Conservation (phyloP, 2,113 vertebrate species). For the Brachirus orientalis region DNA sequence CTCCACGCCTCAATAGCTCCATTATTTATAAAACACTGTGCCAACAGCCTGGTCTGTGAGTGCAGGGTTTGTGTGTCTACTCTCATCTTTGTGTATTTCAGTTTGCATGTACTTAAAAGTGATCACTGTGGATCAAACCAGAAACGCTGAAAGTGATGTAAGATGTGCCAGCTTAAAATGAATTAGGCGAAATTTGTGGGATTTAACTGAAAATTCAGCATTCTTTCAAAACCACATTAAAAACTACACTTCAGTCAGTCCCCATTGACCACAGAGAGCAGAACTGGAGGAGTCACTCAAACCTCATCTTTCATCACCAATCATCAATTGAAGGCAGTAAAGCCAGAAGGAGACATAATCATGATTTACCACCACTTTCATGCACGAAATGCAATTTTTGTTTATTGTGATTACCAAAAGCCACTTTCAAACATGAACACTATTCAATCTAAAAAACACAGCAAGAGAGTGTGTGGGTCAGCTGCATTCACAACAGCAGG, state of each 20-base stretch:
- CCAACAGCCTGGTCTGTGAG: slow-evolving; percentile 37
- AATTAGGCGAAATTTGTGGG: background rate
- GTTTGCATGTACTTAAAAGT: slow-evolving; percentile 16
- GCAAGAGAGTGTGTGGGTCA: no score
- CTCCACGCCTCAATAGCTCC: slow-evolving; percentile 61
- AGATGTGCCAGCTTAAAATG: background rate
- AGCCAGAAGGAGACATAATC: background rate
- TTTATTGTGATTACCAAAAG: no score
- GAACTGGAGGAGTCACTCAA: background rate
- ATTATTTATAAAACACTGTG: slow-evolving; percentile 70
- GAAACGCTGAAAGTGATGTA: background rate
- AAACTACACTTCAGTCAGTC: slow-evolving; percentile 7
- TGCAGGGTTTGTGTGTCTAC: slow-evolving; percentile 22
- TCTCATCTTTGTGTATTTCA: slow-evolving; percentile 16
- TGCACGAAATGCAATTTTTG: background rate
- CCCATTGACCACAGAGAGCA: background rate
- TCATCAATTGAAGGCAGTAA: background rate
- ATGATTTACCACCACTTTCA: background rate
- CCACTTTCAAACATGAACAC: background rate
- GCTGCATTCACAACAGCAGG: no score
- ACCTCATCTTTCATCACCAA: background rate
- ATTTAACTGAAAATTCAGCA: background rate
- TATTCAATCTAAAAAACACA: background rate
- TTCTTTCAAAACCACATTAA: background rate
- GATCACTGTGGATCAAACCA: background rate